These are phyloP conservation scores for Luffia ferchaultella DNA, from an alignment of 2,888 invertebrate genomes.

Conservation along the genomic window DNA sequence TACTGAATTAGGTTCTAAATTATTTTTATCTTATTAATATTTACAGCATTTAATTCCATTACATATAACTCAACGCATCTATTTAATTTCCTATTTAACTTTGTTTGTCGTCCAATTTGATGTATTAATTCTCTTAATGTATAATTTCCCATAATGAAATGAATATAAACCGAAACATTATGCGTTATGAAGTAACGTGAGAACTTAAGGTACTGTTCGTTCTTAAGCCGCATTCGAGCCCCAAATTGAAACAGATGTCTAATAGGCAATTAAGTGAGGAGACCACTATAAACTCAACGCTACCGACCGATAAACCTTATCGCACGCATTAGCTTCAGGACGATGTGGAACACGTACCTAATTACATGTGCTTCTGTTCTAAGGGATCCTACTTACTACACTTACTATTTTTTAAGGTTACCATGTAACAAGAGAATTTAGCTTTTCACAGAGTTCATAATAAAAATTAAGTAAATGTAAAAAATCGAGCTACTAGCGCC, in stretches of 20 bases:
- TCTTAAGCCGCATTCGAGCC: neutral
- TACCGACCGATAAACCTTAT: neutral
- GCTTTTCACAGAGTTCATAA: too few species aligned
- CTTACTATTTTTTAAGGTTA: neutral
- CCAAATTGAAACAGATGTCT: neutral
- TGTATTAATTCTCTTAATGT: too few species aligned
- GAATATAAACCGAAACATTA: neutral
- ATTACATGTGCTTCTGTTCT: slow-evolving; percentile 1
- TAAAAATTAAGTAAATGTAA: too few species aligned
- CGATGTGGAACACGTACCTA: slow-evolving; percentile 2
- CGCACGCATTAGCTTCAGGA: slow-evolving; percentile 4
- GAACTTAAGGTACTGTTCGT: neutral
- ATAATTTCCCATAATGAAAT: neutral
- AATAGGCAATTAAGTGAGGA: neutral
- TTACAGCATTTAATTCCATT: too few species aligned
- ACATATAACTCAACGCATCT: too few species aligned
- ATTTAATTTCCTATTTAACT: too few species aligned
- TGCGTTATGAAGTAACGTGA: neutral
- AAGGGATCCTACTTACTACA: neutral
- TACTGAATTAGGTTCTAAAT: too few species aligned
- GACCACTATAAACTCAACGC: neutral
- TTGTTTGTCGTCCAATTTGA: too few species aligned
- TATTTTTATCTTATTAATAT: too few species aligned
- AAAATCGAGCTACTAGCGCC: too few species aligned
- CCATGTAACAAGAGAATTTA: neutral